These are phyloP conservation scores for Spondyliosoma cantharus DNA, from an alignment of 2,797 vertebrate genomes.

Conservation along the genomic window DNA sequence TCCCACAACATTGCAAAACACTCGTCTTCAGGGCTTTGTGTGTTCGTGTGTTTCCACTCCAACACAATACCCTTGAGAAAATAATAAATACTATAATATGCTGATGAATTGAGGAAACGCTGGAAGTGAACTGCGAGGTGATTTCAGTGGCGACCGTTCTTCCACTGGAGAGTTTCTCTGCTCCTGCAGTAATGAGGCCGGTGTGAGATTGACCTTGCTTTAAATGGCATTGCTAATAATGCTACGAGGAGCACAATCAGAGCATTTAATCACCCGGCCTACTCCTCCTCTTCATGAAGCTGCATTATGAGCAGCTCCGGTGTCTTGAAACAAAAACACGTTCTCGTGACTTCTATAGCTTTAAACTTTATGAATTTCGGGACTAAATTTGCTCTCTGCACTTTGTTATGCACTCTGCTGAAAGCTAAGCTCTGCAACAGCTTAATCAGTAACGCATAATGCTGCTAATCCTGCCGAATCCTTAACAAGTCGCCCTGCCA, in stretches of 20 bases:
- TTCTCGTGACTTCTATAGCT: conserved; percentile 24
- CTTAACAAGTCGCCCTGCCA: conserved; percentile 49
- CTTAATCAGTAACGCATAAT: conserved; percentile 43
- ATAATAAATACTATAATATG: conserved; percentile 14
- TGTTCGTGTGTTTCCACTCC: background rate
- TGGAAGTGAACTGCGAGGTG: conserved; percentile 36
- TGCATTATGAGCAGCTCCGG: conserved; percentile 40
- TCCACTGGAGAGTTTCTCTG: conserved; percentile 45
- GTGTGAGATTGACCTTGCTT: conserved; percentile 78
- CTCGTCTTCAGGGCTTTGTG: background rate
- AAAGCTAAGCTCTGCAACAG: conserved; percentile 38
- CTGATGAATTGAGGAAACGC: conserved; percentile 30
- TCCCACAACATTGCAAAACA: conserved; percentile 11
- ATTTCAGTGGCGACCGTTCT: conserved; percentile 38
- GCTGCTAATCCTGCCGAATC: conserved; percentile 50
- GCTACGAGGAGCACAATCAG: conserved; percentile 65
- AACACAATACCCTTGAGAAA: conserved; percentile 19
- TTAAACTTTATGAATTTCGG: conserved; percentile 29
- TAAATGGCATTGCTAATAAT: conserved; percentile 77
- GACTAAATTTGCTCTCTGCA: conserved; percentile 18
- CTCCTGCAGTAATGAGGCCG: conserved; percentile 69
- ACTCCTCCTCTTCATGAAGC: conserved; percentile 51
- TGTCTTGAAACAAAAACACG: conserved; percentile 40
- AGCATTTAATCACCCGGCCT: conserved; percentile 72
- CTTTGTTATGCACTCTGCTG: conserved; percentile 25